phyloP scores from a whole-genome alignment of 2,888 invertebrate species.

The Amphimallon solstitiale region DNA sequence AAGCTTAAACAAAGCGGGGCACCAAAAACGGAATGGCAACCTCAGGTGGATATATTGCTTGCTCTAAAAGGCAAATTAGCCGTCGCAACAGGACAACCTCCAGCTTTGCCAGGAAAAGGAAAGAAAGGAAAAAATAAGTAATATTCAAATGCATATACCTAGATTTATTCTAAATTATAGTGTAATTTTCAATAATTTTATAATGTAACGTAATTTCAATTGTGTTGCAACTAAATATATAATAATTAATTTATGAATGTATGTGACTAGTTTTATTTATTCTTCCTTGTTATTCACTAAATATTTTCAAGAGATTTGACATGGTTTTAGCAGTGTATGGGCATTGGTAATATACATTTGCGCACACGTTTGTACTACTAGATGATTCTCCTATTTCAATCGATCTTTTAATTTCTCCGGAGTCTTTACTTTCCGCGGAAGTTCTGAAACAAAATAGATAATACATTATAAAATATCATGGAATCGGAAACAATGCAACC shows the following conservation, averaged over 20 bases:
- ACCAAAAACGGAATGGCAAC: slow-evolving; percentile 80
- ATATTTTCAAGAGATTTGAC: slow-evolving; percentile 48
- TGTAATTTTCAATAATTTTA: background rate
- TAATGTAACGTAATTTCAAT: background rate
- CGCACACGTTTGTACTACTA: slow-evolving; percentile 50
- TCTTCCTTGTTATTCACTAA: slow-evolving; percentile 1
- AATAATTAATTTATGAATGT: background rate
- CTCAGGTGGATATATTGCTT: slow-evolving; percentile 78
- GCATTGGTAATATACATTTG: slow-evolving; percentile 57
- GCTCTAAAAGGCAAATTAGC: slow-evolving; percentile 77
- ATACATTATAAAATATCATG: too few species aligned
- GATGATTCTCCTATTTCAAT: slow-evolving; percentile 53
- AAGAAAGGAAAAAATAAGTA: slow-evolving; percentile 56
- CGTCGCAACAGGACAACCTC: slow-evolving; percentile 53
- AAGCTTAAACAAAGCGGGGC: slow-evolving; percentile 79
- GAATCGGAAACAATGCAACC: too few species aligned
- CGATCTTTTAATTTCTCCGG: slow-evolving; percentile 51
- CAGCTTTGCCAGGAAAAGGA: slow-evolving; percentile 49
- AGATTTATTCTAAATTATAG: background rate
- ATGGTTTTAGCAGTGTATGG: slow-evolving; percentile 58
- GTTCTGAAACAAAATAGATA: background rate
- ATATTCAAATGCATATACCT: background rate
- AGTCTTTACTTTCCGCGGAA: background rate
- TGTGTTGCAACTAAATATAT: background rate
- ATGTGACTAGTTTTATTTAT: background rate